These are phyloP conservation scores for Knipowitschia caucasica DNA, from an alignment of 2,797 vertebrate species.

Conservation along the genomic window DNA sequence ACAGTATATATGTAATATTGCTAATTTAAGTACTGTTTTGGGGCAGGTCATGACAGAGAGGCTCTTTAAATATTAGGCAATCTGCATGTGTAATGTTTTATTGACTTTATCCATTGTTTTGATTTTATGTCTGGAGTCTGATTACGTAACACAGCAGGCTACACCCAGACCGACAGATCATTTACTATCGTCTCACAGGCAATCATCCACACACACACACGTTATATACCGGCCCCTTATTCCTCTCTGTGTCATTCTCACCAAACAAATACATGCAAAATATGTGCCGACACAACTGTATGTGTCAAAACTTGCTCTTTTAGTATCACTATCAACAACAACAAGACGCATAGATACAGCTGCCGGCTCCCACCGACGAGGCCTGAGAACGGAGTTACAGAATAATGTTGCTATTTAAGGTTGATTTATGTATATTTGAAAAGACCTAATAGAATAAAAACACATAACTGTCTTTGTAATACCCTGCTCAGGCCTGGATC, in stretches of 20 bases:
- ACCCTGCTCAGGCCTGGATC: background rate
- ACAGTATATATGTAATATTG: no score
- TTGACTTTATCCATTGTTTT: constrained; percentile 5
- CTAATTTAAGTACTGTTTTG: background rate
- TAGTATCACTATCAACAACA: constrained; percentile 31
- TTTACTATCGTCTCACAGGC: constrained; percentile 31
- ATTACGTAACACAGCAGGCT: constrained; percentile 35
- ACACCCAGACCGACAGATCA: constrained; percentile 27
- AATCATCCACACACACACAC: constrained; percentile 27
- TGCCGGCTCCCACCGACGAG: constrained; percentile 7
- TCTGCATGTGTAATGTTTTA: constrained; percentile 1
- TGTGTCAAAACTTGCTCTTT: constrained; percentile 51
- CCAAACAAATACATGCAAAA: constrained; percentile 51
- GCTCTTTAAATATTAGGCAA: constrained; percentile 5
- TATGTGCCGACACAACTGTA: constrained; percentile 49
- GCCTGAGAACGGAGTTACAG: background rate
- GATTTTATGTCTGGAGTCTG: constrained; percentile 8
- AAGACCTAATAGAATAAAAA: background rate
- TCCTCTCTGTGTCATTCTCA: constrained; percentile 15
- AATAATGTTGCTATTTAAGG: background rate
- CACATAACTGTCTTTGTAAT: background rate
- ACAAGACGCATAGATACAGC: constrained; percentile 13
- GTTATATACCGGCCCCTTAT: background rate
- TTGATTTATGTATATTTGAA: background rate
- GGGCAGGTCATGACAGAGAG: background rate